A percentile compares a stretch with the other conserved stretches of the same genome.
Evolutionary conservation across 2,113 vertebrate species (phyloP).

Genomic region (Festucalex cinctus): DNA sequence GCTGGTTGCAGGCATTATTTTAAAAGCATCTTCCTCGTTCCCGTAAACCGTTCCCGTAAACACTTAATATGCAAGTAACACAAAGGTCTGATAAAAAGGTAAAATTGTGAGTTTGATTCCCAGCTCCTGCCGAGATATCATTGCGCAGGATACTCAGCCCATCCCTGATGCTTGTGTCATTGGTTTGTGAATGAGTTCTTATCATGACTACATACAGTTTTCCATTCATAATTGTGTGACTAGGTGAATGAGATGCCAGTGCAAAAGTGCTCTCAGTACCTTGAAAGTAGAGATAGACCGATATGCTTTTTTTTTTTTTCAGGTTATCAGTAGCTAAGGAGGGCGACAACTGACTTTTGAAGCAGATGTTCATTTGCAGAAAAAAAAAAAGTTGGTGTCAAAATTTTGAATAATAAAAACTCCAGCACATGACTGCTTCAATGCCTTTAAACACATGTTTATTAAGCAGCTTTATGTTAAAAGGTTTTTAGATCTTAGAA

Average conservation of each 20-base stretch:
- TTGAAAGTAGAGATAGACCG: neutral
- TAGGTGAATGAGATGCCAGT: neutral
- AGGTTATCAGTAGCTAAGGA: too few relatives aligned
- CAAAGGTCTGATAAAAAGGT: neutral
- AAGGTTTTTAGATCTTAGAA: too few relatives aligned
- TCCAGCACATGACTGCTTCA: too few relatives aligned
- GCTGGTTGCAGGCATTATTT: slow-evolving; percentile 4
- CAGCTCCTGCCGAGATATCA: neutral
- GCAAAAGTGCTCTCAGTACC: neutral
- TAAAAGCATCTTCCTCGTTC: neutral
- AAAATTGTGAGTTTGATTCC: neutral
- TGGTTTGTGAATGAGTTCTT: neutral
- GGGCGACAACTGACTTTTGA: too few relatives aligned
- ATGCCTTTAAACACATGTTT: too few relatives aligned
- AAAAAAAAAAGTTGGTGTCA: too few relatives aligned
- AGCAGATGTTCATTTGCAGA: too few relatives aligned
- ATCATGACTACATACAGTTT: neutral
- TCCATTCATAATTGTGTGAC: neutral
- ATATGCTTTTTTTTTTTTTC: too few relatives aligned
- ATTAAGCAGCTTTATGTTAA: too few relatives aligned
- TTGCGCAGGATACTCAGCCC: neutral
- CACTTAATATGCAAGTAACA: neutral
- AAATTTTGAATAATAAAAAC: too few relatives aligned
- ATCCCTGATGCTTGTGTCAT: neutral
- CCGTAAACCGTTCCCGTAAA: neutral